These are phyloP conservation scores for Fragum fragum DNA, from an alignment of 2,888 invertebrate species.

Conservation along the genomic window DNA sequence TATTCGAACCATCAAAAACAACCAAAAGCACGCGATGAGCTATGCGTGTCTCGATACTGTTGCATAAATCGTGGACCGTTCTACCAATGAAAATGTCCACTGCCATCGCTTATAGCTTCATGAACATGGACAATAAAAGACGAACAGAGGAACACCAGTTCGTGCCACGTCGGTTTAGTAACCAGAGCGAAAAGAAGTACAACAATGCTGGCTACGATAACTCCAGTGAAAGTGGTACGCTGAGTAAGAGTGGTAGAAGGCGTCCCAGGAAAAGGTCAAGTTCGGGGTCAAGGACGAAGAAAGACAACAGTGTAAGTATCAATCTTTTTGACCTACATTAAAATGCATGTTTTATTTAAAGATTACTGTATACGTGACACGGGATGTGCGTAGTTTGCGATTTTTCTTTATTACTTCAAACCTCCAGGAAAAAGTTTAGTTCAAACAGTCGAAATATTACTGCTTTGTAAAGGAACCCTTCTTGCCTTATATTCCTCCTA, in stretches of 20 bases:
- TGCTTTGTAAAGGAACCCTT: too few relatives aligned
- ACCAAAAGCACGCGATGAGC: constrained; percentile 44
- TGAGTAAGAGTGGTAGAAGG: constrained; percentile 35
- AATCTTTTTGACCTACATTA: not conserved
- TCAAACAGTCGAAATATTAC: too few relatives aligned
- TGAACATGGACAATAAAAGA: constrained; percentile 55
- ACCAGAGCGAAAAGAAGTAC: constrained; percentile 44
- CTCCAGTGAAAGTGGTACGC: constrained; percentile 53
- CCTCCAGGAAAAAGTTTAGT: too few relatives aligned
- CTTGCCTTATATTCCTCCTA: too few relatives aligned
- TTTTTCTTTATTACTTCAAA: too few relatives aligned
- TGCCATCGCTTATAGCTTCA: constrained; percentile 67
- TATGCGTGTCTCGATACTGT: constrained; percentile 52
- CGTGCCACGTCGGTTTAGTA: constrained; percentile 24
- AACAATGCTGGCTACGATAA: constrained; percentile 55
- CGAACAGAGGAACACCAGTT: constrained; percentile 3
- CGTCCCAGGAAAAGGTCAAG: constrained; percentile 51
- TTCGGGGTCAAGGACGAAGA: constrained; percentile 49
- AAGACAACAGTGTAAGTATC: constrained; percentile 34
- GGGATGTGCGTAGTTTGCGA: too few relatives aligned
- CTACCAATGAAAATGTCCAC: constrained; percentile 60
- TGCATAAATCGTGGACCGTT: constrained; percentile 49
- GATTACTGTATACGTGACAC: too few relatives aligned
- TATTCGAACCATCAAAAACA: not conserved
- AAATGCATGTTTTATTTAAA: too few relatives aligned